Evolutionary conservation across 2,113 vertebrate species (phyloP).

Genomic region (Tauraco erythrolophus): DNA sequence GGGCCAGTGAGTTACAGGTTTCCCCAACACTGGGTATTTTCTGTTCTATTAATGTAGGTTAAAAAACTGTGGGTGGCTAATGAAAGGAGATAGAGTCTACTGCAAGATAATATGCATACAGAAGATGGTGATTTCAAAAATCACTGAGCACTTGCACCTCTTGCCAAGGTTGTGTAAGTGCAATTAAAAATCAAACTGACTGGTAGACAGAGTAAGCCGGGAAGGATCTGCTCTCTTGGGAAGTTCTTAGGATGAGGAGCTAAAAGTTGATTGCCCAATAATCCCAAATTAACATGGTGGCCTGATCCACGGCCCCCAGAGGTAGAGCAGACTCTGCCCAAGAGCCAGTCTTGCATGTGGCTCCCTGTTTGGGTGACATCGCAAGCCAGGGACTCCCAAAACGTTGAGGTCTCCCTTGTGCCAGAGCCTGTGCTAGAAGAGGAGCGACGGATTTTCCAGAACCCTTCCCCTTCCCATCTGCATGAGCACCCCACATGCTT

Average conservation of each 20-base stretch:
- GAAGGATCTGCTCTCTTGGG: background rate
- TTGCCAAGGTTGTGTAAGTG: background rate
- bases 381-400: background rate
- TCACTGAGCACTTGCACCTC: background rate
- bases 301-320: background rate
- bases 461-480: background rate
- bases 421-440: background rate
- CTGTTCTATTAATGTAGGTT: background rate
- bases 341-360: background rate
- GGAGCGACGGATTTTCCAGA: background rate
- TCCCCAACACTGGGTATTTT: background rate
- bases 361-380: background rate
- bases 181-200: conserved; percentile 35
- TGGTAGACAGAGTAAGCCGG: background rate
- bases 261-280: conserved; percentile 1
- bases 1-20: background rate
- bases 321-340: background rate
- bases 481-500: accelerated
- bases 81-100: background rate
- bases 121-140: background rate
- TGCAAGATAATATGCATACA: background rate
- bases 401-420: background rate
- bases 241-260: background rate
- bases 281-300: background rate
- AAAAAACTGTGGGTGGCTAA: background rate